Evolutionary conservation across 2,888 invertebrate genomes (phyloP), one percentile per base, ranked within the genome.

Genomic region (Blomia tropicalis): DNA sequence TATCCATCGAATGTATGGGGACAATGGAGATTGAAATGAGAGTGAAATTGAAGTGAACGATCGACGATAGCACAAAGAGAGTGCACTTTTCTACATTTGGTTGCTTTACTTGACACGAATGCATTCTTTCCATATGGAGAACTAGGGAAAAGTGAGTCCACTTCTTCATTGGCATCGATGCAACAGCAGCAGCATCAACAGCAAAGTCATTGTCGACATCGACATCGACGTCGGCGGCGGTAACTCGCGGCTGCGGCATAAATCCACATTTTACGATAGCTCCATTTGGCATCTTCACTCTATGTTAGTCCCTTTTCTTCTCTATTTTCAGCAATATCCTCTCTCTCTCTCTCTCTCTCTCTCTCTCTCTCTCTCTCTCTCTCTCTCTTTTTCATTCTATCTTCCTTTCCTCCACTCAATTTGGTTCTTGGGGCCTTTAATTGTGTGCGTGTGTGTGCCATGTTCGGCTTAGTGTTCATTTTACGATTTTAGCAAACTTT

Each of bases 401-500:
- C 17, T n/a, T 47, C 51, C 51, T 41, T 41, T 41, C 41, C 14
- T 41, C 41, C n/a, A 14, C n/a, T 41, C 41, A 41, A n/a, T 41
- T n/a, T n/a, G 41, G 14, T 41, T n/a, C 14, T n/a, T 41, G 41
- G 14, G n/a, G 41, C 41, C 51, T 47, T n/a, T 36, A 47, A 47
- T 47, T 47, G 51, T 47, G 51, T n/a, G n/a, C n/a, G n/a, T n/a
- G n/a, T n/a, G n/a, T n/a, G n/a, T n/a, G n/a, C n/a, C n/a, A n/a
- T n/a, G n/a, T n/a, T 47, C 51, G 51, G 51, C 51, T 47, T 47
- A 47, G 51, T n/a, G 14, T n/a, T 22, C 7, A 7, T 47, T 47
- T 47, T 47, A 47, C 51, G 51, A 47, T 47, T 47, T 7, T 11
- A 47, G 51, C 51, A 47, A 47, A 47, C 51, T 47, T 47, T n/a